Conservation (phyloP, 35 echinoderm and acorn worm genomes). For the Lytechinus pictus region DNA sequence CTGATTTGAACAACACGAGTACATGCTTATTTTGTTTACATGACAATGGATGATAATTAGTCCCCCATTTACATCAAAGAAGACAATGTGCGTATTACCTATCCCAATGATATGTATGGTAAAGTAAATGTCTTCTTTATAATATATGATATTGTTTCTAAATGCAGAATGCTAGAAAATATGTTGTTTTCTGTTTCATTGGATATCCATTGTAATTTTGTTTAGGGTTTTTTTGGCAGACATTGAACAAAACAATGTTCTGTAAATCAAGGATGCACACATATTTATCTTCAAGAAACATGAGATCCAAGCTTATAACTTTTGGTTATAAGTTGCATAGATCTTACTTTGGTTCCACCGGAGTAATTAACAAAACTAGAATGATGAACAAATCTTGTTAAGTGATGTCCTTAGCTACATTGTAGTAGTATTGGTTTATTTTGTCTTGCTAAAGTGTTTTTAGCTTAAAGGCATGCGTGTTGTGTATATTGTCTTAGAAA, state of each 20-base stretch:
- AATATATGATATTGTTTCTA: not conserved
- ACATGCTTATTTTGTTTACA: not conserved
- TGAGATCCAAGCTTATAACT: not conserved
- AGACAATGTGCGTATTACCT: not conserved
- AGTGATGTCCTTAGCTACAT: not conserved
- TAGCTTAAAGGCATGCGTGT: not conserved
- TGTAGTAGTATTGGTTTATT: not conserved
- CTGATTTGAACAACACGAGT: not conserved
- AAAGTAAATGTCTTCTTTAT: not conserved
- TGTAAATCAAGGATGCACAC: not conserved
- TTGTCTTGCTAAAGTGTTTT: not conserved
- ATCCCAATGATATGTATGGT: not conserved
- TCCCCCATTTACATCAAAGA: not conserved
- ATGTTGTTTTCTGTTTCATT: not conserved
- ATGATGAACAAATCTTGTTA: not conserved
- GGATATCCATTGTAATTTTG: not conserved
- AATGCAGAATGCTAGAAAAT: not conserved
- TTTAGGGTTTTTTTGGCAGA: not conserved
- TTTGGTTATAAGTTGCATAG: not conserved
- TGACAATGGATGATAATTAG: too few species aligned
- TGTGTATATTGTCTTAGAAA: conserved; percentile 34
- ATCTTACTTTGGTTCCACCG: not conserved
- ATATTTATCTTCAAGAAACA: not conserved
- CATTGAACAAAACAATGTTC: not conserved
- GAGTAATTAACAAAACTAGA: not conserved